Conservation (phyloP, 2,888 invertebrate species). For the Leuctra nigra region DNA sequence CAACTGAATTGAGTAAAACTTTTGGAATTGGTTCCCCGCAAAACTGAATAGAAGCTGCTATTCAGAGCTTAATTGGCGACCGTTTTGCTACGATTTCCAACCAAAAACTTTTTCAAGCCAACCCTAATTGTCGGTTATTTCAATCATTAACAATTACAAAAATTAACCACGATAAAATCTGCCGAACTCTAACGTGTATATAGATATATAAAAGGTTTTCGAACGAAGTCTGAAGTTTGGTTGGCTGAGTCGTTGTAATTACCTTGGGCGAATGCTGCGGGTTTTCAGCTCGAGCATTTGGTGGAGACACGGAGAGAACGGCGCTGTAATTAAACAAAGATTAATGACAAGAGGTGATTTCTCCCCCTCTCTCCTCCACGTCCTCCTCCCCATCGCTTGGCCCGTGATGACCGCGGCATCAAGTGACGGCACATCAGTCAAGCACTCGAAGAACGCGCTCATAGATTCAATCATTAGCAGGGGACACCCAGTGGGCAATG, state of each 20-base stretch:
- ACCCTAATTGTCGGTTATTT: slow-evolving; percentile 8
- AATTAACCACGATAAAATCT: neutral
- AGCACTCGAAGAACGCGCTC: too few relatives aligned
- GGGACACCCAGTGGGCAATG: too few relatives aligned
- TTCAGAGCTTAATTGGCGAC: too few relatives aligned
- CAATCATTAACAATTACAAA: slow-evolving; percentile 2
- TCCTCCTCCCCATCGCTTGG: neutral
- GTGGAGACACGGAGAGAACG: neutral
- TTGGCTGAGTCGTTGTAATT: slow-evolving; percentile 8
- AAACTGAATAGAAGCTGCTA: too few relatives aligned
- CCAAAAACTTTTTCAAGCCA: neutral
- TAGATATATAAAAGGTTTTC: neutral
- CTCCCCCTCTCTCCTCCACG: neutral
- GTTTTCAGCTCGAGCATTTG: neutral
- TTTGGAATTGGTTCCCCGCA: too few relatives aligned
- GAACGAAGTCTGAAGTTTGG: neutral
- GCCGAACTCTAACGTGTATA: neutral
- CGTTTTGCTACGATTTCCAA: too few relatives aligned
- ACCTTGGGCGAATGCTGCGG: too few relatives aligned
- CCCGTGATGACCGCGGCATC: too few relatives aligned
- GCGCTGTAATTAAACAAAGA: slow-evolving; percentile 8
- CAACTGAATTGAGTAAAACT: too few relatives aligned
- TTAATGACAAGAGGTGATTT: slow-evolving; percentile 13
- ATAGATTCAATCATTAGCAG: too few relatives aligned
- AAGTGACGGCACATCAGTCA: too few relatives aligned